Evolutionary conservation across 1,140 invertebrate species (phyloP).

Genomic region (Macrostomum lignano): DNA sequence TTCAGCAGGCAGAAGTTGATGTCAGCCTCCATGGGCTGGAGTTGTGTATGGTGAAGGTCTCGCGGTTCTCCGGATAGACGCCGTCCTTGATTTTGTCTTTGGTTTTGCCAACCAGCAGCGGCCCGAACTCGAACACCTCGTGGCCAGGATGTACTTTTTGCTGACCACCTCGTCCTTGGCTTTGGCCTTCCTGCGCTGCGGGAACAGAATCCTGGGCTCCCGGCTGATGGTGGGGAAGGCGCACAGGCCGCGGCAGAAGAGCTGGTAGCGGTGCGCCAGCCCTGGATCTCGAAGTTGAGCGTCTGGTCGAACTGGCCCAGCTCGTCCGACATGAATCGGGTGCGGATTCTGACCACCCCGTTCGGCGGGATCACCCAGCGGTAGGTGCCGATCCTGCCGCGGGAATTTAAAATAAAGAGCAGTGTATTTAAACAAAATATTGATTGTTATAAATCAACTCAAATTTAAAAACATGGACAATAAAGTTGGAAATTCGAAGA

Average conservation of each 20-base stretch:
- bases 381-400: no score
- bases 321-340: no score
- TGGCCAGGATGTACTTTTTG: constrained; percentile 23
- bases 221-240: constrained; percentile 26
- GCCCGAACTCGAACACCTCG: constrained; percentile 27
- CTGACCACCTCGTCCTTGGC: constrained; percentile 21
- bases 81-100: constrained; percentile 20
- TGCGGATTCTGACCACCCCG: no score
- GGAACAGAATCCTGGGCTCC: constrained; percentile 27
- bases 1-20: constrained; percentile 25
- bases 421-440: no score
- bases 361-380: no score
- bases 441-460: no score
- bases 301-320: constrained; percentile 29
- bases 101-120: constrained; percentile 21
- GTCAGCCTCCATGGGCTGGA: constrained; percentile 23
- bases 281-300: constrained; percentile 26
- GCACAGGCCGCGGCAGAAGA: no score
- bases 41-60: constrained; percentile 22
- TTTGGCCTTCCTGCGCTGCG: constrained; percentile 17
- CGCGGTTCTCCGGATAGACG: constrained; percentile 23
- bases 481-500: no score
- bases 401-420: no score
- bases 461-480: no score
- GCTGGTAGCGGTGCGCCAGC: no score